Evolutionary conservation across 2,797 vertebrate species (phyloP).

Genomic region (Enoplosus armatus): DNA sequence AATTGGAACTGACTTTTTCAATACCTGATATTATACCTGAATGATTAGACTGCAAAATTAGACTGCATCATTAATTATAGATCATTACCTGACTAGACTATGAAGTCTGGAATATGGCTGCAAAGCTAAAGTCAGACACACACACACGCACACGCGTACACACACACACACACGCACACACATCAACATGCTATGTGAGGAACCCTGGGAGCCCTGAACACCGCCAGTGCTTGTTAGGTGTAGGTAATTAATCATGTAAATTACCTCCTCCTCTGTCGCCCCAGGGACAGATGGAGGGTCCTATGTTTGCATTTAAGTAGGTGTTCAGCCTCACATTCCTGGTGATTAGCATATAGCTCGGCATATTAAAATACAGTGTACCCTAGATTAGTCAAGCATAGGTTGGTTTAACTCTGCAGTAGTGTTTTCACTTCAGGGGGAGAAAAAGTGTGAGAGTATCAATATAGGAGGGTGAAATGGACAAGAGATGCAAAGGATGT

Average conservation of each 20-base stretch:
- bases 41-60: conserved; percentile 45
- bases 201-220: conserved; percentile 59
- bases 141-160: conserved; percentile 12
- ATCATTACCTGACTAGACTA: conserved; percentile 66
- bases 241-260: conserved; percentile 84
- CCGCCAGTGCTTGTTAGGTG: conserved; percentile 71
- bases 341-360: conserved; percentile 65
- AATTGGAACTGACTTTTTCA: conserved; percentile 31
- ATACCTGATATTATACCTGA: conserved; percentile 41
- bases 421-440: conserved; percentile 33
- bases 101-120: conserved; percentile 43
- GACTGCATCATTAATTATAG: conserved; percentile 65
- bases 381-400: conserved; percentile 52
- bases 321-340: conserved; percentile 62
- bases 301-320: conserved; percentile 79
- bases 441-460: conserved; percentile 18
- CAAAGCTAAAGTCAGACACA: conserved; percentile 7
- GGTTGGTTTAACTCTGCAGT: conserved; percentile 34
- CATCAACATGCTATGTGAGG: conserved; percentile 49
- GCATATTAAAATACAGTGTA: conserved; percentile 62
- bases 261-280: conserved; percentile 71
- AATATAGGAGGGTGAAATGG: background rate
- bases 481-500: background rate
- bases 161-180: conserved; percentile 9
- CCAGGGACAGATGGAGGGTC: conserved; percentile 72